Evolutionary conservation across 2,888 invertebrate species (phyloP).

Genomic region (Crossocerus cetratus): DNA sequence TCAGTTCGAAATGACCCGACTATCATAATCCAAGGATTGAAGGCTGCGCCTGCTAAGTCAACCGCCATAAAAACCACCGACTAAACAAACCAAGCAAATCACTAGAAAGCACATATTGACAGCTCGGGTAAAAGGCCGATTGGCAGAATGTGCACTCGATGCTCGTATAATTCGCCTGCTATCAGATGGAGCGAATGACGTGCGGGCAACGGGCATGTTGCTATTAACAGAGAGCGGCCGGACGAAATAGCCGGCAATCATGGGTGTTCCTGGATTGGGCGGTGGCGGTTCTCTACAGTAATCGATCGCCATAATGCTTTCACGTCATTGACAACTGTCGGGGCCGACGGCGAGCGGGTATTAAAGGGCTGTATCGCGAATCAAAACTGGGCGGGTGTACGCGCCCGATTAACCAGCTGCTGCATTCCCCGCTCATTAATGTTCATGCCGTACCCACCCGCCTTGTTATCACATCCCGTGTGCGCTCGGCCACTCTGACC

Average conservation of each 20-base stretch:
- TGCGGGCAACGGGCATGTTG: conserved; percentile 18
- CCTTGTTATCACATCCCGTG: conserved; percentile 9
- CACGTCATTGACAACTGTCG: conserved; percentile 48
- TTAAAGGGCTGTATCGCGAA: conserved; percentile 23
- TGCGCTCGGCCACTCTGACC: not conserved
- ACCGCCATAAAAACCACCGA: too few relatives aligned
- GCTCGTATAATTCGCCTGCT: not conserved
- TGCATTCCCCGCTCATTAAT: conserved; percentile 39
- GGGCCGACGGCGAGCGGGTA: conserved; percentile 7
- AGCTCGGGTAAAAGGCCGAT: too few relatives aligned
- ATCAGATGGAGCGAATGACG: not conserved
- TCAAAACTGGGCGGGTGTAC: conserved; percentile 32
- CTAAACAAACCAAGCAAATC: too few relatives aligned
- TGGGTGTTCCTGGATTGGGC: conserved; percentile 5
- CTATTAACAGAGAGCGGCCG: conserved; percentile 31
- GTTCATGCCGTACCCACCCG: conserved; percentile 4
- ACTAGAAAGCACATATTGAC: too few relatives aligned
- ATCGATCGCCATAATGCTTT: conserved; percentile 47
- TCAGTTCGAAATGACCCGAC: too few relatives aligned
- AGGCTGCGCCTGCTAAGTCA: too few relatives aligned
- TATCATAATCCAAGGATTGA: too few relatives aligned
- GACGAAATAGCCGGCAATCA: conserved; percentile 30
- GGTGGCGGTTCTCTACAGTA: conserved; percentile 13
- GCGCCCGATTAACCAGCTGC: too few relatives aligned
- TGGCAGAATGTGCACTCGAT: too few relatives aligned